Percentiles rank a stretch among this genome's conserved stretches.
Conservation (phyloP, 2,113 vertebrate species). For the Chionomys nivalis region DNA sequence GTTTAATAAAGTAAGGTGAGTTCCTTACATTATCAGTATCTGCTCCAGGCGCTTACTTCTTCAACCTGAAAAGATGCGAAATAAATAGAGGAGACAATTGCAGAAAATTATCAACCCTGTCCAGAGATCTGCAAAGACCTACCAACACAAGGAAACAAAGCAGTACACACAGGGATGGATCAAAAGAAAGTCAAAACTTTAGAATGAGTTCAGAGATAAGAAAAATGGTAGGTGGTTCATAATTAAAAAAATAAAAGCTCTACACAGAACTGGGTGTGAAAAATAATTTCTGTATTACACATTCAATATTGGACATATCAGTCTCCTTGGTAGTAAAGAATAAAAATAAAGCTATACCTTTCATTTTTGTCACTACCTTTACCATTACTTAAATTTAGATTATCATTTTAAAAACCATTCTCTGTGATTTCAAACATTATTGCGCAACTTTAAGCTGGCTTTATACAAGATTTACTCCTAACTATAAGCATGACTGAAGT, state of each 20-base stretch:
- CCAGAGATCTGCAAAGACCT: background rate
- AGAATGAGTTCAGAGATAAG: background rate
- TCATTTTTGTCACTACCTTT: background rate
- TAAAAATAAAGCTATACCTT: background rate
- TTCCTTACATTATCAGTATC: background rate
- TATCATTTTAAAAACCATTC: background rate
- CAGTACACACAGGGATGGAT: background rate
- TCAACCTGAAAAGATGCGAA: conserved; percentile 21
- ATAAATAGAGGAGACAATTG: conserved; percentile 5
- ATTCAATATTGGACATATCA: background rate
- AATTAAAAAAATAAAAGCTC: background rate
- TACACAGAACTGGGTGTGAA: background rate
- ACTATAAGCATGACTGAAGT: background rate
- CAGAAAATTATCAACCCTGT: background rate
- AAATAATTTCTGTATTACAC: background rate
- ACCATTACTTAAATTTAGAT: background rate
- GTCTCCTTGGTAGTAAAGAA: background rate
- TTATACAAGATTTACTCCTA: background rate
- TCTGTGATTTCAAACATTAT: background rate
- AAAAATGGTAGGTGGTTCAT: background rate
- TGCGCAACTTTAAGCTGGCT: background rate
- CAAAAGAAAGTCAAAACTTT: background rate
- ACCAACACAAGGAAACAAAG: background rate
- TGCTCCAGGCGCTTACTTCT: background rate
- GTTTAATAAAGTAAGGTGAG: background rate